Evolutionary conservation across 2,888 invertebrate genomes (phyloP), one percentile per base, ranked within the genome.

Genomic region (Piscicola geometra): DNA sequence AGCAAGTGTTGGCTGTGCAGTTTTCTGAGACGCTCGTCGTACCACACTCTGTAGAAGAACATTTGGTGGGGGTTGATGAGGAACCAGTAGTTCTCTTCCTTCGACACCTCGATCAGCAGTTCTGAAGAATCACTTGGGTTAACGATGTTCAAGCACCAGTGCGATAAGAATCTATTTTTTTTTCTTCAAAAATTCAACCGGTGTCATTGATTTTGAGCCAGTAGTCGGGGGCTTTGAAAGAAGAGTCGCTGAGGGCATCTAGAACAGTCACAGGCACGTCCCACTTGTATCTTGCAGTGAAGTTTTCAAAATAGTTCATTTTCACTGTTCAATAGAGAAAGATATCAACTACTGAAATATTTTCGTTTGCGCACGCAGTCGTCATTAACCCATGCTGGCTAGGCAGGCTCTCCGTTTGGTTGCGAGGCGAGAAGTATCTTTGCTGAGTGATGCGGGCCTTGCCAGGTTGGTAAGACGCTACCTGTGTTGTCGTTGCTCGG

Each of bases 11-110:
- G n/a, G 12, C 52, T 25, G 32, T 72, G 41, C 0, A 60, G 35
- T 0, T 50, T 30, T 64, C 71, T 60, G 15, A 25, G 35, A 21
- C 12, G 9, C 18, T 71, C 64, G 33, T 77, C 77, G 52, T 77
- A 77, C n/a, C 28, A 70, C n/a, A 77, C 77, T 5, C 75, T 30
- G 71, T 77, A 77, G 67, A 67, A 77, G 32, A 77, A 69, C n/a
- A n/a, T 64, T 32, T 70, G 69, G 12, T 75, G 64, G 9, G 75
- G 64, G 75, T 77, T 77, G 41, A 77, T 36, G 18, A 77, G 9
- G 35, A 71, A 68, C 77, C 77, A 77, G 5, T 32, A 56, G 28
- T 73, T 21, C 12, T 33, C 70, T n/a, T 60, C 33, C n/a, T 33
- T 15, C 1, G 71, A 25, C 5, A 25, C 52, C 15, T 25, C 25